Evolutionary conservation across 2,113 vertebrate species (phyloP), one percentile per base, ranked within the genome.

Genomic region (Rallus limicola): DNA sequence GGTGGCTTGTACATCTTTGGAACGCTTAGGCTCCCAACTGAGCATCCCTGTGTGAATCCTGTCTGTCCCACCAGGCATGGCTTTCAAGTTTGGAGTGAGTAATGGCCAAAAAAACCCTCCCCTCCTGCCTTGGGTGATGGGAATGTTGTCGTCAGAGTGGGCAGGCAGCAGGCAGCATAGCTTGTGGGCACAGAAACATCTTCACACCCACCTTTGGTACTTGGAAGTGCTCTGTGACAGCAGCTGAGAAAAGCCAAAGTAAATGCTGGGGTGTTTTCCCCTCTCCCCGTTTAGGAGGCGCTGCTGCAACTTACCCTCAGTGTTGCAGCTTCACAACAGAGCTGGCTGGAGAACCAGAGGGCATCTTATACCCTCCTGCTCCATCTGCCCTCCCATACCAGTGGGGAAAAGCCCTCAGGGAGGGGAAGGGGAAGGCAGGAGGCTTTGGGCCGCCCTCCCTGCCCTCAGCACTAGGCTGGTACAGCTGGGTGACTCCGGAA

Each of bases 241-340:
- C 2, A 34, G 31, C 59, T 64, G 29, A 5, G 11, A 23, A 60
- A 36, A 58, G 26, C 13, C 10, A 40, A 4, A 1, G 11, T 67
- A 24, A 56, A 52, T 13, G 28, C 24, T 3, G 16, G 0, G 14
- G 18, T 0, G 14, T 46, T 72, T 52, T 14, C 31, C 19, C 59
- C 23, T 65, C 16, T 3, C 15, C 5, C 2, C 15, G 40, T 13
- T 17, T 14, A 3, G 46, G 11, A 40, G 53, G 15, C 48, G 42
- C 13, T 5, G 28, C 16, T 46, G 36, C 16, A 18, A 29, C 56
- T n/a, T 42, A 3, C 21, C 50, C 55, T 5, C 3, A 40, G 18
- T 6, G 60, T 52, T 31, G 26, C n/a, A 55, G 28, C 48, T 77
- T 50, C 60, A 46, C 16, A 8, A 1, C 7, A 33, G 50, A 74